Base-by-base conservation (phyloP, 2,113 vertebrate genomes). In the Eulacestoma nigropectus region DNA sequence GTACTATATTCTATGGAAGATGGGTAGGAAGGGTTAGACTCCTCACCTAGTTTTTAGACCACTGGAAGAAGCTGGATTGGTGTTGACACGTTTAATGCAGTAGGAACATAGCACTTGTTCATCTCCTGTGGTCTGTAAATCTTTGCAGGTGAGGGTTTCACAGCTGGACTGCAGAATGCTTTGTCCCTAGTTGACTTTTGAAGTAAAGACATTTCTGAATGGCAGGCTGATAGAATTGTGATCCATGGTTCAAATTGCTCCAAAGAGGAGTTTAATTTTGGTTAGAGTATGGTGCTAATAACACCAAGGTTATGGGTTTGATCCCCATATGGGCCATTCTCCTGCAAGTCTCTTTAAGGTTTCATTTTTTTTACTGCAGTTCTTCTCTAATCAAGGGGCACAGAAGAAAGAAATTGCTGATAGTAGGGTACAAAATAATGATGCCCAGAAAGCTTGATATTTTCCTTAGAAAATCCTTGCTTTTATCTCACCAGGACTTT, bases 81-180 rank as follows among this genome's bases (percentile, higher is more conserved):
- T 84, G 26, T 5, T 49, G 42, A 75, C 7, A 37, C 1, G 1
- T 59, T 87, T 53, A 73, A 32, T 0, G 0, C 18, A 8, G 7
- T 46, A 67, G 42, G 39, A 53, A 33, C 17, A n/a, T 6, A 65
- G 8, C 14, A 62, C 13, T 41, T 57, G 11, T n/a, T 52, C 46
- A 67, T 81, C 42, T 92, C 15, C 56, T 82, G 42, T n/a, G 25
- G 13, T 33, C 44, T 59, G 22, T 1, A 1, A 33, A 63, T 25
- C 67, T 83, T 41, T 42, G 13, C 49, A 55, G 18, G 13, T 83
- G 44, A 76, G 15, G 15, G 3, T 2, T 32, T 42, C 12, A 50
- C 37, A 83, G 30, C 32, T 57, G 60, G 47, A 55, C 17, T 86
- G 29, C 26, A 16, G 12, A 57, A 41, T 39, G 13, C 8, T 72